Evolutionary conservation across 2,888 invertebrate species (phyloP).

Genomic region (Resseliella maxima): DNA sequence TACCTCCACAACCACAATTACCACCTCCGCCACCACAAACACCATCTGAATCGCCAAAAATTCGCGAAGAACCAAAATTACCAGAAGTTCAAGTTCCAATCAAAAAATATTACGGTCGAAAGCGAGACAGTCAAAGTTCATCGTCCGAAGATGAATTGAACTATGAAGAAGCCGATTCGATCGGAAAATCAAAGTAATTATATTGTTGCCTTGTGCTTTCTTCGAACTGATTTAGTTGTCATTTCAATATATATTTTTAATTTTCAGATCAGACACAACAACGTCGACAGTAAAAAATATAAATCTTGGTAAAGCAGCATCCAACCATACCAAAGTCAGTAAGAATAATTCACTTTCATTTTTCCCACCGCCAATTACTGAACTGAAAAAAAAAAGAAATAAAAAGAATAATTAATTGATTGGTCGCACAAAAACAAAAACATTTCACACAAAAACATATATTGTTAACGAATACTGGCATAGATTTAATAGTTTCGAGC

Average conservation of each 20-base stretch:
- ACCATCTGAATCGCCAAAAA: not conserved
- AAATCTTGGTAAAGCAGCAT: conserved; percentile 57
- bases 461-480: not conserved
- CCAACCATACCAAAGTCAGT: conserved; percentile 95
- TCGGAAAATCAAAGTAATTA: conserved; percentile 61
- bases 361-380: conserved; percentile 49
- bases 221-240: too few relatives aligned
- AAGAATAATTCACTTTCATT: conserved; percentile 75
- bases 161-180: conserved; percentile 55
- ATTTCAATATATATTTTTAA: not conserved
- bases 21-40: not conserved
- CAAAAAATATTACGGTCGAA: conserved; percentile 72
- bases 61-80: conserved; percentile 38
- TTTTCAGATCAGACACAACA: conserved; percentile 57
- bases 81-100: conserved; percentile 64
- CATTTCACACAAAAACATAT: conserved; percentile 57
- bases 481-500: not conserved
- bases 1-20: too few relatives aligned
- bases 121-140: conserved; percentile 70
- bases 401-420: too few relatives aligned
- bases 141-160: conserved; percentile 64
- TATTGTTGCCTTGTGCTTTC: too few relatives aligned
- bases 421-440: conserved; percentile 51
- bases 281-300: conserved; percentile 51
- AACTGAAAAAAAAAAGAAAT: conserved; percentile 47